A percentile compares a stretch with the other conserved stretches of the same genome.
phyloP scores from a whole-genome alignment of 2,113 vertebrate genomes.

The Fukomys damarensis region DNA sequence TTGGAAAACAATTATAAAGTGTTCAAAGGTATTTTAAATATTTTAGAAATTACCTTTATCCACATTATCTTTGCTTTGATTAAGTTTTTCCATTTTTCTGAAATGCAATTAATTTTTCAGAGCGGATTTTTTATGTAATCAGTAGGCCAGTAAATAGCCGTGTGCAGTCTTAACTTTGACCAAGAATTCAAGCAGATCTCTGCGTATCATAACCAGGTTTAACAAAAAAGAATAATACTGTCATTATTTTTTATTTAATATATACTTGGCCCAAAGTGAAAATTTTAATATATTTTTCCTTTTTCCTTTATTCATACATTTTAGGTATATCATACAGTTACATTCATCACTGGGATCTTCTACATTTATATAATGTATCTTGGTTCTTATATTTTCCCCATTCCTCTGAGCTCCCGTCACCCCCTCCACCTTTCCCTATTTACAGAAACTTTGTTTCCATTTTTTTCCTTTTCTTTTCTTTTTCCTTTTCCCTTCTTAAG shows the following conservation, averaged over 20 bases:
- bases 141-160: neutral
- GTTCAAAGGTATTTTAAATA: slow-evolving; percentile 24
- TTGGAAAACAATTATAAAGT: neutral
- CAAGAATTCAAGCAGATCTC: neutral
- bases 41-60: neutral
- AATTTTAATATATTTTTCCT: neutral
- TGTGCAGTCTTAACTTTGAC: neutral
- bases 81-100: neutral
- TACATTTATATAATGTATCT: too few relatives aligned
- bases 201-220: neutral
- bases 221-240: neutral
- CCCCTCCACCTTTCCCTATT: too few relatives aligned
- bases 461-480: too few relatives aligned
- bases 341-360: too few relatives aligned
- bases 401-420: too few relatives aligned
- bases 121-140: neutral
- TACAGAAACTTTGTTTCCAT: too few relatives aligned
- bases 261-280: neutral
- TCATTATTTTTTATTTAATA: neutral
- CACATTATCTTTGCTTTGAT: neutral
- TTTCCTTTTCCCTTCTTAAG: too few relatives aligned
- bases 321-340: too few relatives aligned
- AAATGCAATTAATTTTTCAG: slow-evolving; percentile 51
- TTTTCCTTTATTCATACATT: too few relatives aligned
- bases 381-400: too few relatives aligned